Evolutionary conservation across 2,113 vertebrate genomes (phyloP).

Genomic region (Pao palembangensis): DNA sequence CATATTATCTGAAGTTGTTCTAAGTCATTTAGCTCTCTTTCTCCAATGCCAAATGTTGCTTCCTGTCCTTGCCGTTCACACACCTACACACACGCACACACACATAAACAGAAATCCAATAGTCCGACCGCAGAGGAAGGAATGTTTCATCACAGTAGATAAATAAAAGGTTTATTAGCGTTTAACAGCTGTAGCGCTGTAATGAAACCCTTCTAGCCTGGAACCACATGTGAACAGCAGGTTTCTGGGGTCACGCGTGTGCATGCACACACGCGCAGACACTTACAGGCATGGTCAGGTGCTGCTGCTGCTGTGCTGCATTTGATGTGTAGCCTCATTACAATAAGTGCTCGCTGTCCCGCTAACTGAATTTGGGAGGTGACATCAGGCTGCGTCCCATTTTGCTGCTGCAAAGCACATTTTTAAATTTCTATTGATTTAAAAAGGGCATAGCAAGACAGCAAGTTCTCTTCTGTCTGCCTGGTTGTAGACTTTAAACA

Average conservation of each 20-base stretch:
- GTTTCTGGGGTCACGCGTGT: background rate
- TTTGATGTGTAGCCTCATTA: conserved; percentile 21
- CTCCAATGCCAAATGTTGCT: conserved; percentile 5
- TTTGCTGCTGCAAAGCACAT: conserved; percentile 43
- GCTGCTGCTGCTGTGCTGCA: no score
- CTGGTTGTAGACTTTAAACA: conserved; percentile 7
- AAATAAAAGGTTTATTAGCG: conserved; percentile 39
- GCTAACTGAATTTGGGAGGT: conserved; percentile 38
- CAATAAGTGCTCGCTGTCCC: conserved; percentile 9
- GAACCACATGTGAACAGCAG: background rate
- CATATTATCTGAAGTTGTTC: conserved; percentile 10
- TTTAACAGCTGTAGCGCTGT: conserved; percentile 24
- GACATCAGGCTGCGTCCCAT: conserved; percentile 15
- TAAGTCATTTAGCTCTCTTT: conserved; percentile 8
- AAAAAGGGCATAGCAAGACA: conserved; percentile 33
- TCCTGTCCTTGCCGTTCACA: background rate
- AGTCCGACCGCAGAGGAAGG: conserved; percentile 14
- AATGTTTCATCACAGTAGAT: conserved; percentile 31
- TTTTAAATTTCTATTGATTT: conserved; percentile 52
- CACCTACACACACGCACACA: background rate
- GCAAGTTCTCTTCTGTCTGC: conserved; percentile 8
- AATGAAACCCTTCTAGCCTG: background rate
- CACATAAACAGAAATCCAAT: conserved; percentile 11
- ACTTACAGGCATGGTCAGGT: no score
- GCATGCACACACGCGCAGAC: background rate